Base-by-base conservation (phyloP, 2,113 vertebrate genomes). In the Romanogobio albipinnatus region DNA sequence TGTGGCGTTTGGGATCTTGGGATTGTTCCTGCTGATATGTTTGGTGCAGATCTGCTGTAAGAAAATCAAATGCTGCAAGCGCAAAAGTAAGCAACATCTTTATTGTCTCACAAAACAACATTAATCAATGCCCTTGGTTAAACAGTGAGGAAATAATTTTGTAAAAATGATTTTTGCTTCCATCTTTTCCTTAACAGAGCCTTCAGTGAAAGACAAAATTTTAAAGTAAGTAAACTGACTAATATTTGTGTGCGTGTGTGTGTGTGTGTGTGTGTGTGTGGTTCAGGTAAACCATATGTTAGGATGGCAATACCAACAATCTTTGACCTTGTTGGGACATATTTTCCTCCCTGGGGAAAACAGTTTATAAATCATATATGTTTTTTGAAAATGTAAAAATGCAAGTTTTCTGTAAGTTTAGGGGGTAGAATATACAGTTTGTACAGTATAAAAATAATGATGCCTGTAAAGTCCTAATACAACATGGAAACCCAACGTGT, bases 1-100 rank as follows among this genome's bases (percentile, higher is more conserved):
- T 0, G 91, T 94, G 9, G 93, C 92, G 5, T 94, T 94, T 68
- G 84, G 87, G 7, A 85, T 95, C 59, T 87, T 95, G 56, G 87
- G 74, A 0, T 77, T 94, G 64, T 91, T 95, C 47, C 26, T 89
- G 8, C 22, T 85, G 83, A 14, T 86, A 9, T 86, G 87, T 64
- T 47, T 85, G 53, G 14, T 87, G 15, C 82, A 79, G 26, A 74
- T 58, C 36, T 84, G 43, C 59, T 76, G 76, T 39, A 85, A 87
- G 9, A 83, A 66, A 61, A 22, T 86, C 2, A 84, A 84, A 19
- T 58, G 24, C 19, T 71, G 64, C 70, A 73, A 80, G 6, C 13
- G 76, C 56, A 85, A 86, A 62, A 80, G 80, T 85, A 51, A 83
- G 89, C 81, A 17, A 5, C 53, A 24, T 80, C 77, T 1, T 81